Evolutionary conservation across 2,113 vertebrate genomes (phyloP).

Genomic region (Chrysochloris asiatica): DNA sequence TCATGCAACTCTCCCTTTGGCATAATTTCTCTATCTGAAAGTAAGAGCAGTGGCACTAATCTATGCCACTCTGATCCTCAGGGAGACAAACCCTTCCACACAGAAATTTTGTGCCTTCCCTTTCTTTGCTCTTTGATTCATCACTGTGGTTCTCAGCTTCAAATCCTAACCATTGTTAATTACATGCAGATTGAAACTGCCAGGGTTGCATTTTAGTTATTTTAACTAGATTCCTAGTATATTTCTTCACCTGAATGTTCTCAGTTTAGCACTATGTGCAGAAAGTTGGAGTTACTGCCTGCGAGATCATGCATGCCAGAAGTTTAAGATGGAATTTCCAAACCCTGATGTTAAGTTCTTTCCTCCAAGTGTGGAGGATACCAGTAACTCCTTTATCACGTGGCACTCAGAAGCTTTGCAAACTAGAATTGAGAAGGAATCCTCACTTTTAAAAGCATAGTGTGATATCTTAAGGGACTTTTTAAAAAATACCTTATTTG

Average conservation of each 20-base stretch:
- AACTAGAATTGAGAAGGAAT: neutral
- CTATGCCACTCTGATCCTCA: neutral
- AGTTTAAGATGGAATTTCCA: neutral
- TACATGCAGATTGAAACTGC: neutral
- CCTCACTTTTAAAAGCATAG: neutral
- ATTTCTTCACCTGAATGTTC: neutral
- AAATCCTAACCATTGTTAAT: neutral
- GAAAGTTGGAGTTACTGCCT: too few relatives aligned
- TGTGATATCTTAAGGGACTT: neutral
- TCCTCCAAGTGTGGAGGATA: neutral
- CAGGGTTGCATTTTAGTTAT: neutral
- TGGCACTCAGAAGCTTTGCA: neutral
- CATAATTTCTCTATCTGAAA: neutral
- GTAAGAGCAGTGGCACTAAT: neutral
- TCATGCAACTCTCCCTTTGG: conserved; percentile 26
- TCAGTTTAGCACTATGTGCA: too few relatives aligned
- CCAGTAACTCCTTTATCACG: neutral
- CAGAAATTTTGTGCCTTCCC: neutral
- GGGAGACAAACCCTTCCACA: neutral
- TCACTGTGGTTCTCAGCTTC: neutral
- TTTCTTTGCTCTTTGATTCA: neutral
- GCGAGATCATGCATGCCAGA: neutral
- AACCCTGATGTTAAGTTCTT: neutral
- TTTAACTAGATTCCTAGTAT: neutral
- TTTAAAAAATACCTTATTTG: neutral